Conservation (phyloP, 2,797 vertebrate genomes). For the Platyrinchus mystaceus region DNA sequence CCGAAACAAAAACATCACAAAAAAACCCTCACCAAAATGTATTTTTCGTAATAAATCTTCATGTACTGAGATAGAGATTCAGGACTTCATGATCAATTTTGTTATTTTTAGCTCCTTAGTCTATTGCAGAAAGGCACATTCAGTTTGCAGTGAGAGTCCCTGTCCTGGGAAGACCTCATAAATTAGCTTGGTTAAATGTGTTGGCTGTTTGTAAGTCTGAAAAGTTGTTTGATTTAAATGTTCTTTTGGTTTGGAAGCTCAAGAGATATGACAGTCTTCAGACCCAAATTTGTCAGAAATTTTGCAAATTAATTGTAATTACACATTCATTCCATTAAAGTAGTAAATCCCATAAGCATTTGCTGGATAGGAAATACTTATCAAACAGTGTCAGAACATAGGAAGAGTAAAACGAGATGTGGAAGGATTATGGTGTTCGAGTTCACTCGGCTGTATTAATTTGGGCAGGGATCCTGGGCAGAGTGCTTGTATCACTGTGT, state of each 20-base stretch:
- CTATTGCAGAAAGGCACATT: neutral
- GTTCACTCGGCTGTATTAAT: neutral
- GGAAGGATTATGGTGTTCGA: neutral
- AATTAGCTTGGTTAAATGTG: neutral
- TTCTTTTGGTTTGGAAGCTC: neutral
- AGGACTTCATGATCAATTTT: neutral
- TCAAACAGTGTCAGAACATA: fast-evolving
- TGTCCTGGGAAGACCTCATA: neutral
- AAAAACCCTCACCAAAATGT: neutral
- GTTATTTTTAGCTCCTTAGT: neutral
- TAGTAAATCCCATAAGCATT: neutral
- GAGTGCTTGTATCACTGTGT: neutral
- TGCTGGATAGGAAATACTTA: neutral
- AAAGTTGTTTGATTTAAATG: neutral
- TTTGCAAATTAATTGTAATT: neutral
- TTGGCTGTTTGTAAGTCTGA: neutral
- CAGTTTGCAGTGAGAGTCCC: neutral
- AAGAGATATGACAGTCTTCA: neutral
- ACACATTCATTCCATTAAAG: neutral
- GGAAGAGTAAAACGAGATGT: neutral
- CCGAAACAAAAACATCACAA: neutral
- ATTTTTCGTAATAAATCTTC: neutral
- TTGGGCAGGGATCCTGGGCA: neutral
- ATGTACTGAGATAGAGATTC: neutral
- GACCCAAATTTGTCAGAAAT: neutral